A percentile compares a stretch with the other conserved stretches of the same genome.
Evolutionary conservation across 2,113 vertebrate species (phyloP).

Genomic region (Panthera tigris): DNA sequence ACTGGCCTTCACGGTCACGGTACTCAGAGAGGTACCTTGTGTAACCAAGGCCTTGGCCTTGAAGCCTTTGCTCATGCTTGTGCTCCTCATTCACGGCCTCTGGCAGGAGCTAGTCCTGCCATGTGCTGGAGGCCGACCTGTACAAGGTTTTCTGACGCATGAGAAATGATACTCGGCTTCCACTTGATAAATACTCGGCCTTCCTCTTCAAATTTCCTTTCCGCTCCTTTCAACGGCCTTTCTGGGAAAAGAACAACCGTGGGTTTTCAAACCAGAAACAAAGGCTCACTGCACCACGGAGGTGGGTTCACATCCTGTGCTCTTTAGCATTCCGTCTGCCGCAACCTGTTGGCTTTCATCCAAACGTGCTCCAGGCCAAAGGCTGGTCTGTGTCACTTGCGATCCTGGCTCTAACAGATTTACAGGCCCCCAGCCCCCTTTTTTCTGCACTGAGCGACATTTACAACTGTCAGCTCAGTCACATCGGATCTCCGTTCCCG

Average conservation of each 20-base stretch:
- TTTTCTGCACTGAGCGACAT: not conserved
- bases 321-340: not conserved
- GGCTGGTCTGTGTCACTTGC: not conserved
- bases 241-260: not conserved
- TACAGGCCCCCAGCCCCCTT: not conserved
- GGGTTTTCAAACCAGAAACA: conserved; percentile 19
- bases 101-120: not conserved
- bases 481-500: not conserved
- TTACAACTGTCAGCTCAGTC: not conserved
- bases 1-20: not conserved
- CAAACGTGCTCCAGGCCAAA: not conserved
- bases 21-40: not conserved
- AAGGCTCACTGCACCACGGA: not conserved
- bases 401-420: not conserved
- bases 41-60: not conserved
- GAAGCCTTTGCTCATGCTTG: not conserved
- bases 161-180: not conserved
- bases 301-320: not conserved
- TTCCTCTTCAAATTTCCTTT: not conserved
- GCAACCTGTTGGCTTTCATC: not conserved
- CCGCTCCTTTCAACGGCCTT: not conserved
- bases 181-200: not conserved
- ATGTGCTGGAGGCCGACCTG: not conserved
- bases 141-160: not conserved
- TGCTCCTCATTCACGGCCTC: not conserved